Conservation (phyloP, 2,113 vertebrate species). For the Cavia porcellus region DNA sequence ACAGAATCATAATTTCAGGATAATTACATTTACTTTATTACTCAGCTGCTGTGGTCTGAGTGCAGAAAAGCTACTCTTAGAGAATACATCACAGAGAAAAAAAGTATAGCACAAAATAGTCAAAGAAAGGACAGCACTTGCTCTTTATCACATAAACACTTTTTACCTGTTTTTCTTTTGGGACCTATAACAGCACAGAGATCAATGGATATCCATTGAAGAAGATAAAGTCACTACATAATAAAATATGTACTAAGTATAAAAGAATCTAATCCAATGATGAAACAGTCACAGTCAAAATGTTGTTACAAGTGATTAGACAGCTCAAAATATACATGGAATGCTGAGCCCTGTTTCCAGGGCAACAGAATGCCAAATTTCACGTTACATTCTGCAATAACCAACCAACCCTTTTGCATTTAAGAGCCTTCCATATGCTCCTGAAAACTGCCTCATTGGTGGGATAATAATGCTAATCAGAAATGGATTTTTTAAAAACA, state of each 20-base stretch:
- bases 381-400: conserved; percentile 43
- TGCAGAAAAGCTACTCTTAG: not conserved
- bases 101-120: not conserved
- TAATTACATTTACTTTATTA: not conserved
- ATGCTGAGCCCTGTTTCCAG: conserved; percentile 46
- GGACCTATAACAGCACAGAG: not conserved
- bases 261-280: conserved; percentile 50
- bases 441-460: not conserved
- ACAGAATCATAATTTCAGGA: not conserved
- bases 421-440: conserved; percentile 65
- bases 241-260: conserved; percentile 37
- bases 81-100: not conserved
- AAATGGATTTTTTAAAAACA: conserved; percentile 1
- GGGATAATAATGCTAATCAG: conserved; percentile 32
- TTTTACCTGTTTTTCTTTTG: not conserved
- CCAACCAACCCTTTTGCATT: conserved; percentile 68
- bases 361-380: conserved; percentile 66
- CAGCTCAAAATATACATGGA: not conserved
- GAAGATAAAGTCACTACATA: conserved; percentile 28
- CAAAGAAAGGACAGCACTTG: not conserved
- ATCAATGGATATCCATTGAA: not conserved
- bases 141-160: not conserved
- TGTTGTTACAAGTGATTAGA: conserved; percentile 41
- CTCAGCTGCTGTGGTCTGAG: not conserved
- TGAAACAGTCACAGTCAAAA: conserved; percentile 47